phyloP scores from a whole-genome alignment of 37 sponge, comb jelly and placozoan species.

The Corticium candelabrum region DNA sequence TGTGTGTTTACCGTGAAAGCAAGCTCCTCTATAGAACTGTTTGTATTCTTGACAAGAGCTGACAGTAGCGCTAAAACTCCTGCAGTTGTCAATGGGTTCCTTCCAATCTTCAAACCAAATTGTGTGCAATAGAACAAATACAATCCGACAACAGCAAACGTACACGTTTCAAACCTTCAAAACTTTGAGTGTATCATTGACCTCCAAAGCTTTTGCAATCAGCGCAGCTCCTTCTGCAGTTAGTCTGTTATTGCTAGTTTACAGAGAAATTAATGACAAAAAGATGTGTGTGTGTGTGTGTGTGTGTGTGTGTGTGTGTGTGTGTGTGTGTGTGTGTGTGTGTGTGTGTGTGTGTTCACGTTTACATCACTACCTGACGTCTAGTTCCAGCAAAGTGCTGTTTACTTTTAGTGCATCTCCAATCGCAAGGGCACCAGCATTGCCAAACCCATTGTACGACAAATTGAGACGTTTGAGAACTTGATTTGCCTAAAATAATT shows the following conservation, averaged over 20 bases:
- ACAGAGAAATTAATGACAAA: background rate
- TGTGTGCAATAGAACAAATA: background rate
- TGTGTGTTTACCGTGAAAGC: constrained; percentile 10
- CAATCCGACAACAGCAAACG: background rate
- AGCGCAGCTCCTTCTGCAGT: constrained; percentile 43
- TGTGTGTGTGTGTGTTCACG: background rate
- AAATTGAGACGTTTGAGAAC: constrained; percentile 71
- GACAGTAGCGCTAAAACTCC: constrained; percentile 25
- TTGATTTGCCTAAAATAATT: constrained; percentile 44
- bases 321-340: background rate
- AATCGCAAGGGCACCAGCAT: constrained; percentile 74
- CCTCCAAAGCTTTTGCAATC: constrained; percentile 55
- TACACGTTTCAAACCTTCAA: constrained; percentile 33
- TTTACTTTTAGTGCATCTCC: constrained; percentile 89
- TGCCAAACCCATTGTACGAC: constrained; percentile 82
- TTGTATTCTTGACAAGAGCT: constrained; percentile 11
- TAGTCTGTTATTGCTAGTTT: constrained; percentile 67
- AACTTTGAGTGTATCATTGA: constrained; percentile 50
- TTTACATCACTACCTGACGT: constrained; percentile 46
- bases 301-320: background rate
- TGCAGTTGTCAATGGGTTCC: constrained; percentile 31
- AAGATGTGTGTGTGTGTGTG: background rate
- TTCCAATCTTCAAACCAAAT: constrained; percentile 36
- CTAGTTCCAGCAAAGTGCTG: constrained; percentile 61
- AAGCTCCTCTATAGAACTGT: constrained; percentile 12